Percentiles rank a stretch among this genome's conserved stretches.
Conservation (phyloP, 2,113 vertebrate species). For the Nanorana parkeri region DNA sequence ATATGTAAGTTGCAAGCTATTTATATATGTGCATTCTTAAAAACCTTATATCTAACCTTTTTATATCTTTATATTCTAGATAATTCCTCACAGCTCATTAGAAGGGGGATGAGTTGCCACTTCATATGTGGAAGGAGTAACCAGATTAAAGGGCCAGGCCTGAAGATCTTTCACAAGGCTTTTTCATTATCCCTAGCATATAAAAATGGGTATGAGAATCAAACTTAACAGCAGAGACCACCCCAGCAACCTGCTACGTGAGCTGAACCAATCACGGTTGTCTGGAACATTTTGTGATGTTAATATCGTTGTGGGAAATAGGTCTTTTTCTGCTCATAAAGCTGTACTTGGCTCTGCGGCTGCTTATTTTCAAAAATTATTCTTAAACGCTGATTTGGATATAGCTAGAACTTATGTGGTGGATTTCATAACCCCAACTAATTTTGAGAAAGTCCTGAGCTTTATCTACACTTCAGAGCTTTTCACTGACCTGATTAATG, state of each 20-base stretch:
- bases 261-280: constrained; percentile 91
- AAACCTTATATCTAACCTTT: background rate
- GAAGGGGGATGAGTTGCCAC: constrained; percentile 44
- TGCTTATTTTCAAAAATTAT: constrained; percentile 90
- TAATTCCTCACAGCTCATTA: background rate
- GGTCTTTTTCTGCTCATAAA: constrained; percentile 90
- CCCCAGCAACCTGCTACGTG: constrained; percentile 87
- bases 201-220: constrained; percentile 93
- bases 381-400: constrained; percentile 74
- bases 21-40: background rate
- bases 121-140: constrained; percentile 24
- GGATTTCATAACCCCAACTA: constrained; percentile 90
- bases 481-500: constrained; percentile 90
- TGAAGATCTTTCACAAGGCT: constrained; percentile 8
- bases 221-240: constrained; percentile 91
- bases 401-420: constrained; percentile 80
- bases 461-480: constrained; percentile 95
- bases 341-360: constrained; percentile 89
- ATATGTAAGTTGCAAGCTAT: too few species aligned
- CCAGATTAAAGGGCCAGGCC: constrained; percentile 8
- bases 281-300: constrained; percentile 91
- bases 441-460: constrained; percentile 94
- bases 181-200: background rate
- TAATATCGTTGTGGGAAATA: constrained; percentile 87
- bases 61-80: constrained; percentile 34